A percentile compares a stretch with the other conserved stretches of the same genome.
Evolutionary conservation across 2,888 invertebrate genomes (phyloP).

Genomic region (Drosophila borborema): DNA sequence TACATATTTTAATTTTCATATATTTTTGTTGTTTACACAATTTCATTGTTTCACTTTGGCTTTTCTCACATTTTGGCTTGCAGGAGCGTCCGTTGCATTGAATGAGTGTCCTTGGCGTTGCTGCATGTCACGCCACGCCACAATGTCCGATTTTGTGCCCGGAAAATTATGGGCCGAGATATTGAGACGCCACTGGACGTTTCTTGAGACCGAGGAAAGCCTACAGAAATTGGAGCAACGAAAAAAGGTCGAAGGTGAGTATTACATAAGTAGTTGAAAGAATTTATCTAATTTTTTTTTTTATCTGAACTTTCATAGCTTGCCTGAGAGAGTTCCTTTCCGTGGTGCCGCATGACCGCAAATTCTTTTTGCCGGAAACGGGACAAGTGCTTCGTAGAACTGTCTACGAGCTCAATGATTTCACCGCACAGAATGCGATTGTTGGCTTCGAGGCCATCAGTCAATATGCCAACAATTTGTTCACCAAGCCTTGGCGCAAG

Average conservation of each 20-base stretch:
- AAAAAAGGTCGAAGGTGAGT: constrained; percentile 90
- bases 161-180: constrained; percentile 89
- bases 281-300: no score
- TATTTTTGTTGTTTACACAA: background rate
- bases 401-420: constrained; percentile 89
- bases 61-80: constrained; percentile 22
- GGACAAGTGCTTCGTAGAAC: constrained; percentile 91
- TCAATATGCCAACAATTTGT: constrained; percentile 93
- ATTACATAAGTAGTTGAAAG: background rate
- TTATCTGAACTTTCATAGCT: constrained; percentile 85
- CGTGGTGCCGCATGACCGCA: constrained; percentile 91
- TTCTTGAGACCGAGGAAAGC: constrained; percentile 92
- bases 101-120: constrained; percentile 72
- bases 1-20: background rate
- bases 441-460: constrained; percentile 94
- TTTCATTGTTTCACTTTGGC: constrained; percentile 9
- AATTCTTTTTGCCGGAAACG: constrained; percentile 91
- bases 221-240: constrained; percentile 91
- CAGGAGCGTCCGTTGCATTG: constrained; percentile 68
- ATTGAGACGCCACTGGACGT: constrained; percentile 91
- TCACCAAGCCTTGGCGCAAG: constrained; percentile 95
- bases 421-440: constrained; percentile 92
- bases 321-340: constrained; percentile 92
- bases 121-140: constrained; percentile 64
- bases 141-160: constrained; percentile 85